Percentiles rank a stretch among this genome's conserved stretches.
Evolutionary conservation across 2,797 vertebrate species (phyloP).

Genomic region (Myotis pilosus): DNA sequence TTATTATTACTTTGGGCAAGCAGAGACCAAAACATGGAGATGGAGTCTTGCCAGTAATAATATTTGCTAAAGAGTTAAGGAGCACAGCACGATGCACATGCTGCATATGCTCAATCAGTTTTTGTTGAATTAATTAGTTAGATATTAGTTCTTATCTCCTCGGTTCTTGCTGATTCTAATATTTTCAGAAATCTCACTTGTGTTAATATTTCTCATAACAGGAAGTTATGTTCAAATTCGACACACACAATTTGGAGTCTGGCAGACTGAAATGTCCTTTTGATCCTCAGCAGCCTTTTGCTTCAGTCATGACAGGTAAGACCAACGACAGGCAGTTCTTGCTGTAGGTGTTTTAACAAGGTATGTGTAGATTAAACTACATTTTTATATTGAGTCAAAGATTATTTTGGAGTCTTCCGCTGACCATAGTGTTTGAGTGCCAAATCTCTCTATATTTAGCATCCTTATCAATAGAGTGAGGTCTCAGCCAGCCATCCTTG

Average conservation of each 20-base stretch:
- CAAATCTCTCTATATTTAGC: not conserved
- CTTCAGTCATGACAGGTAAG: constrained; percentile 97
- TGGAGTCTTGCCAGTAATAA: not conserved
- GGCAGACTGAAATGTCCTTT: constrained; percentile 98
- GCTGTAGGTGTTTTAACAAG: not conserved
- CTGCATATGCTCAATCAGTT: not conserved
- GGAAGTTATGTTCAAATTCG: constrained; percentile 91
- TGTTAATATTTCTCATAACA: constrained; percentile 77
- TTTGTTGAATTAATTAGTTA: constrained; percentile 32
- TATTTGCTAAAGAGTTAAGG: not conserved
- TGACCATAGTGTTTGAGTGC: not conserved
- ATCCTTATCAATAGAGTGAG: not conserved
- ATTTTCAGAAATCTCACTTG: not conserved
- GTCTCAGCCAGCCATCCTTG: not conserved
- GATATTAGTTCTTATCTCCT: not conserved
- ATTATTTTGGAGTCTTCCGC: not conserved
- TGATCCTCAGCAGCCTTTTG: constrained; percentile 94
- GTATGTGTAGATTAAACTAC: not conserved
- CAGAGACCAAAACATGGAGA: not conserved
- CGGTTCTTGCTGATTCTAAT: not conserved
- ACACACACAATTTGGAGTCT: constrained; percentile 91
- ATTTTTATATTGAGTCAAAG: not conserved
- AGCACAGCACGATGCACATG: not conserved
- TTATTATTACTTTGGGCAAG: not conserved
- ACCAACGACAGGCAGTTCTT: not conserved